Evolutionary conservation across 2,113 vertebrate species (phyloP).

Genomic region (Sigmodon hispidus): DNA sequence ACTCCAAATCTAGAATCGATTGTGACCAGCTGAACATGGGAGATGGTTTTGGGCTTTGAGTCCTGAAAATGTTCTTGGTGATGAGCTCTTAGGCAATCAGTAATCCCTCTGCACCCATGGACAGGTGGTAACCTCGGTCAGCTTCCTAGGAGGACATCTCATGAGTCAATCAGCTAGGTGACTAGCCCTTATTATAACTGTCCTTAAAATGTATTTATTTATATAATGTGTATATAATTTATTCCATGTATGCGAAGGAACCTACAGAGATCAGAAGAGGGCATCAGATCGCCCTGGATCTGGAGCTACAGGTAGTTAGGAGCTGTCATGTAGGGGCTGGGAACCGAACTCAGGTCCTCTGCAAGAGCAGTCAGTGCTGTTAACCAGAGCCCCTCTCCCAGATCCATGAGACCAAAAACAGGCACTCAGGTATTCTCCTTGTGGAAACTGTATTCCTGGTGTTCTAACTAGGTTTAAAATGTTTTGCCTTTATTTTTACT

Average conservation of each 20-base stretch:
- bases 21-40: constrained; percentile 13
- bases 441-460: not conserved
- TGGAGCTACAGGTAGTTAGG: not conserved
- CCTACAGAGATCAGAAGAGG: not conserved
- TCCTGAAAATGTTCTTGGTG: constrained; percentile 31
- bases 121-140: no score
- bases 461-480: not conserved
- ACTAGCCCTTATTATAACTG: not conserved
- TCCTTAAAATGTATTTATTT: not conserved
- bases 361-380: no score
- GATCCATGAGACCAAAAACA: not conserved
- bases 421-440: not conserved
- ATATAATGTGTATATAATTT: not conserved
- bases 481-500: not conserved
- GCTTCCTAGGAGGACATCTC: not conserved
- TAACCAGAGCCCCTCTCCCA: not conserved
- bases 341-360: not conserved
- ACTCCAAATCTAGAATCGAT: constrained; percentile 13
- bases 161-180: not conserved
- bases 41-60: constrained; percentile 38
- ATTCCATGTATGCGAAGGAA: not conserved
- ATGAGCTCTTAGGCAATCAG: not conserved
- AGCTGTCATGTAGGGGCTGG: not conserved
- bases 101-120: not conserved
- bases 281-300: not conserved